These are phyloP conservation scores for Sinentomon sp. DNA, from an alignment of 2,888 invertebrate species.

Conservation along the genomic window DNA sequence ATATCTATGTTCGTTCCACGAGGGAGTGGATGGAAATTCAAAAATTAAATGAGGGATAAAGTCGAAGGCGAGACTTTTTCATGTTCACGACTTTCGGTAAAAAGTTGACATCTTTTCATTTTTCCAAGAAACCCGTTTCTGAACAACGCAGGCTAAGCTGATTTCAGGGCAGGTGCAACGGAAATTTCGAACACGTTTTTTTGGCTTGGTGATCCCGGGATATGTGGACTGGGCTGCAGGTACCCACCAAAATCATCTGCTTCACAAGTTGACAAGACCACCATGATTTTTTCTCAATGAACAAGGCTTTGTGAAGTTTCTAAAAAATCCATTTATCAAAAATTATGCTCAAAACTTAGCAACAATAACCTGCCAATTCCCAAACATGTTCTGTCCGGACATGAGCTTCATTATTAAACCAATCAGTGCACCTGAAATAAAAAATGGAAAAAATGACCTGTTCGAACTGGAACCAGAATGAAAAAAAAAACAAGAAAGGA, in stretches of 20 bases:
- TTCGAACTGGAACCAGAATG: not conserved
- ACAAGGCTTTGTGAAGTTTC: constrained; percentile 1
- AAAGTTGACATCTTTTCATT: not conserved
- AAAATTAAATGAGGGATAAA: too few relatives aligned
- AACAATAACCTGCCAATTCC: constrained; percentile 47
- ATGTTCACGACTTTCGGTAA: too few relatives aligned
- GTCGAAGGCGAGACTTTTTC: too few relatives aligned
- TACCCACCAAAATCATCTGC: too few relatives aligned
- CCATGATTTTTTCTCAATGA: not conserved
- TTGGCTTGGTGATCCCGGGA: too few relatives aligned
- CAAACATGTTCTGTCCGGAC: constrained; percentile 61
- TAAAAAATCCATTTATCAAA: constrained; percentile 2
- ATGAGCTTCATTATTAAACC: constrained; percentile 69
- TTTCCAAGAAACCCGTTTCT: not conserved
- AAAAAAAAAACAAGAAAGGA: constrained; percentile 3
- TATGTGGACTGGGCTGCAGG: too few relatives aligned
- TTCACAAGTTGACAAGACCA: too few relatives aligned
- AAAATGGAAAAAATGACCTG: constrained; percentile 1
- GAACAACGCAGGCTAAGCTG: not conserved
- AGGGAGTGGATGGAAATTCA: too few relatives aligned
- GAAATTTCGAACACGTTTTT: too few relatives aligned
- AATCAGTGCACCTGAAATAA: constrained; percentile 44
- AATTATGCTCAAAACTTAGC: constrained; percentile 26
- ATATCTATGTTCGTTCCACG: too few relatives aligned
- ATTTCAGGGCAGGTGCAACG: too few relatives aligned